Conservation (phyloP, 1,140 invertebrate species). For the Drosophila fuyamai region DNA sequence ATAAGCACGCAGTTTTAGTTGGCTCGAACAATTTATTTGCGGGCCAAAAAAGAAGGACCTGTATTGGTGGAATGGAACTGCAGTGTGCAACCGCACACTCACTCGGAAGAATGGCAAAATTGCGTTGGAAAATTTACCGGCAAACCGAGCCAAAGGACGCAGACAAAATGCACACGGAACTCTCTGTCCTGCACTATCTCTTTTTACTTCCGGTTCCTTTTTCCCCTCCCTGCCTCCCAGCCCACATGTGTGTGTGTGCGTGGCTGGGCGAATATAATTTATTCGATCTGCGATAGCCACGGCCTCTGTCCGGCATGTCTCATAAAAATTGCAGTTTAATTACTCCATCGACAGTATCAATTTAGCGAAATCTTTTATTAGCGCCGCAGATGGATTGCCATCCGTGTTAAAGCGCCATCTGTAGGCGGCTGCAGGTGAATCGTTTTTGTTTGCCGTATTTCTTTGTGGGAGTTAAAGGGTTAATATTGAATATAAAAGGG, state of each 20-base stretch:
- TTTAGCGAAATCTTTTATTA: constrained; percentile 84
- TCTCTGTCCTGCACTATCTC: constrained; percentile 10
- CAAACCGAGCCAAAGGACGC: constrained; percentile 49
- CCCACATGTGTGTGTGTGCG: constrained; percentile 22
- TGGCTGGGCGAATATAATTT: constrained; percentile 75
- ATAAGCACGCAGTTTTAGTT: not conserved
- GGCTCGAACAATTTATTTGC: constrained; percentile 39
- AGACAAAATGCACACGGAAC: constrained; percentile 52
- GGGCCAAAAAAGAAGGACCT: constrained; percentile 38
- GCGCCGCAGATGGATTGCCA: constrained; percentile 78
- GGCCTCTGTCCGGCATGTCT: constrained; percentile 83
- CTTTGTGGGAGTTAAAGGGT: constrained; percentile 1
- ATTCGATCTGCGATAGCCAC: constrained; percentile 83
- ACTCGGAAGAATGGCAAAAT: constrained; percentile 53
- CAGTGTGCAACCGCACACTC: constrained; percentile 26
- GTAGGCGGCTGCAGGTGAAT: constrained; percentile 65
- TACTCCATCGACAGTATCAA: constrained; percentile 85
- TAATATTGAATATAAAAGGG: not conserved
- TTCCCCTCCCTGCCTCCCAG: not conserved
- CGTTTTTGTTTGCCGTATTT: constrained; percentile 16
- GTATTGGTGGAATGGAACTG: constrained; percentile 7
- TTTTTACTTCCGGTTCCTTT: constrained; percentile 13
- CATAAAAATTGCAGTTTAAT: constrained; percentile 85
- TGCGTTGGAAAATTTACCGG: constrained; percentile 71
- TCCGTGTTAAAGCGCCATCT: constrained; percentile 80